These are phyloP conservation scores for Dendrolimus kikuchii DNA, from an alignment of 1,140 invertebrate genomes.

Conservation along the genomic window DNA sequence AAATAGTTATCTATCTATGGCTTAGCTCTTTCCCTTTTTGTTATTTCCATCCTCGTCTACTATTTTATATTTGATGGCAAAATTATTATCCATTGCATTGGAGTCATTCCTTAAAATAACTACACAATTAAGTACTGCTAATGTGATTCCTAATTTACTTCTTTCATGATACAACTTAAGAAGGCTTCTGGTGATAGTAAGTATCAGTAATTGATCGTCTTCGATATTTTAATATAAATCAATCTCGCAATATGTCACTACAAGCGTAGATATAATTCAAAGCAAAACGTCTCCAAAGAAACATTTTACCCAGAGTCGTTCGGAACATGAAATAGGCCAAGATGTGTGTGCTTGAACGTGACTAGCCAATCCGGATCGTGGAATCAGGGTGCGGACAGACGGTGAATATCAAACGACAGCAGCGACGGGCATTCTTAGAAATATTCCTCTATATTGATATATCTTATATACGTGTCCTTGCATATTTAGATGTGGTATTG, in stretches of 20 bases:
- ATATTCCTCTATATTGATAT: slow-evolving; percentile 15
- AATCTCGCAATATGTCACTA: no score
- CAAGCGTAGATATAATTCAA: background rate
- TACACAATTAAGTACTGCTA: no score
- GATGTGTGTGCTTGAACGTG: slow-evolving; percentile 23
- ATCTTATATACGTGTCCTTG: slow-evolving; percentile 2
- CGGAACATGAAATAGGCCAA: slow-evolving; percentile 30
- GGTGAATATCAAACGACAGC: slow-evolving; percentile 26
- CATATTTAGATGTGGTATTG: slow-evolving; percentile 5
- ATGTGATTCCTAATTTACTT: no score
- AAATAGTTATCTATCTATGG: no score
- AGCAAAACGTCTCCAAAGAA: slow-evolving; percentile 8
- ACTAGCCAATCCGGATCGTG: slow-evolving; percentile 36
- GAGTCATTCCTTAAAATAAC: no score
- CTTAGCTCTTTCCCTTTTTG: no score
- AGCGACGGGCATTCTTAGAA: background rate
- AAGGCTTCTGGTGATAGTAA: background rate
- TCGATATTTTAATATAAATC: no score
- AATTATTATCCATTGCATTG: no score
- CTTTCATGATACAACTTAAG: no score
- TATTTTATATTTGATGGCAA: no score
- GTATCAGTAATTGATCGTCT: no score
- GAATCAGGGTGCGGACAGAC: slow-evolving; percentile 26
- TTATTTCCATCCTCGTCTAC: no score
- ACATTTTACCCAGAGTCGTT: slow-evolving; percentile 10